Conservation (phyloP, 2,888 invertebrate genomes). For the Epinotia demarniana region DNA sequence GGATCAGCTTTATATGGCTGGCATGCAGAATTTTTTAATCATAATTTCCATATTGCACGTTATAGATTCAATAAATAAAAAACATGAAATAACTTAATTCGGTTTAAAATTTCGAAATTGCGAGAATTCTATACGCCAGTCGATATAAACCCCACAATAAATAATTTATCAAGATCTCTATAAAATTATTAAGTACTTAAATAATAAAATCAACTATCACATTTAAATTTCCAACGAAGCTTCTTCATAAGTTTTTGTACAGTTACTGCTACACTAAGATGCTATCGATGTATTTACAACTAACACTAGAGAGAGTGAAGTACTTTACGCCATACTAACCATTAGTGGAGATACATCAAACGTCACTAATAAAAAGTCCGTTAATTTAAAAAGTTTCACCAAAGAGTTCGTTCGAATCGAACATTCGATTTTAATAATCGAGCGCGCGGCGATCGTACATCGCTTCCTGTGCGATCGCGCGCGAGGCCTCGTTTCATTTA, state of each 20-base stretch:
- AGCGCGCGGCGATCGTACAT: slow-evolving; percentile 75
- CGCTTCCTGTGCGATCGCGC: slow-evolving; percentile 66
- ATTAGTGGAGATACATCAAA: slow-evolving; percentile 69
- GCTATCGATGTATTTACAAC: slow-evolving; percentile 43
- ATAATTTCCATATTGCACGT: slow-evolving; percentile 55
- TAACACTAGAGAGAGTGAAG: slow-evolving; percentile 61
- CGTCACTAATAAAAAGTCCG: slow-evolving; percentile 57
- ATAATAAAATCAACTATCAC: slow-evolving; percentile 82
- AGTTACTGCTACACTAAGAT: slow-evolving; percentile 48
- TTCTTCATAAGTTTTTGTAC: slow-evolving; percentile 74
- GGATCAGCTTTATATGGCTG: slow-evolving; percentile 55
- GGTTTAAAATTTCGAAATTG: slow-evolving; percentile 47
- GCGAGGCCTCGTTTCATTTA: slow-evolving; percentile 82
- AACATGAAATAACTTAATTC: slow-evolving; percentile 43
- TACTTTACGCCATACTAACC: slow-evolving; percentile 51
- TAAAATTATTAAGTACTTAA: slow-evolving; percentile 81
- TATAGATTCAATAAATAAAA: slow-evolving; percentile 44
- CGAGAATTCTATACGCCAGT: slow-evolving; percentile 54
- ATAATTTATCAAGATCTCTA: slow-evolving; percentile 81
- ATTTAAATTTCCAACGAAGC: slow-evolving; percentile 81
- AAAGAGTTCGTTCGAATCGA: slow-evolving; percentile 58
- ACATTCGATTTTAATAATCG: slow-evolving; percentile 70
- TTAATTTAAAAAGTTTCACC: slow-evolving; percentile 42
- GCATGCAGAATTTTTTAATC: slow-evolving; percentile 51
- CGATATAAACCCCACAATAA: slow-evolving; percentile 67